phyloP scores from a whole-genome alignment of 64 coral and sea anemone genomes.

The Porites lutea region DNA sequence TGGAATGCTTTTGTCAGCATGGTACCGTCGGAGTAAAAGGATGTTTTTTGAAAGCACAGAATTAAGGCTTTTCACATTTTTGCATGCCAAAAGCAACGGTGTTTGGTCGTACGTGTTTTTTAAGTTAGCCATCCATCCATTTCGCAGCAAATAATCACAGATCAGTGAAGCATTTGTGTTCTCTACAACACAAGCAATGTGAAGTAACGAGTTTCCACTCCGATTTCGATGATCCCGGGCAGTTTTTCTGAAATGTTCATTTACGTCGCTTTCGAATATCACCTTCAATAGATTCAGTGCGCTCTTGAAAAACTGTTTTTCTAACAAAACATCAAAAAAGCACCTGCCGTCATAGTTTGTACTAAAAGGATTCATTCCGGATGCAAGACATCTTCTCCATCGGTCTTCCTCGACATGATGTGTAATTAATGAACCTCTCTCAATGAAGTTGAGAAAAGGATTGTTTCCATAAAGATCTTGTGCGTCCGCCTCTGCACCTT shows the following conservation, averaged over 20 bases:
- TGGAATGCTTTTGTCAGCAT: slow-evolving; percentile 21
- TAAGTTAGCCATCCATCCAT: slow-evolving; percentile 16
- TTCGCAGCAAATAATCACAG: slow-evolving; percentile 33
- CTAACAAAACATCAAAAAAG: slow-evolving; percentile 35
- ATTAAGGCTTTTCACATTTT: background rate
- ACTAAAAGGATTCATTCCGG: slow-evolving; percentile 27
- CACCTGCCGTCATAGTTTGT: background rate
- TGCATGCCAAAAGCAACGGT: background rate
- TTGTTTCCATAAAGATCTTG: slow-evolving; percentile 36
- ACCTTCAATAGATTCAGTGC: background rate
- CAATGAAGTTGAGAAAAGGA: slow-evolving; percentile 20
- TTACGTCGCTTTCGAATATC: background rate
- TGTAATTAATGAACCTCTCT: background rate
- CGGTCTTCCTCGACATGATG: slow-evolving; percentile 2
- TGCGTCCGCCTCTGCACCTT: slow-evolving; percentile 10
- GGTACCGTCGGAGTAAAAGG: slow-evolving; percentile 13
- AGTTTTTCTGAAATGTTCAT: background rate
- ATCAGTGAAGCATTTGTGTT: background rate
- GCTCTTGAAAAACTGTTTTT: slow-evolving; percentile 14
- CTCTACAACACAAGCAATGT: background rate
- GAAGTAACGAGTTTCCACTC: background rate
- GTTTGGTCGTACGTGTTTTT: slow-evolving; percentile 26
- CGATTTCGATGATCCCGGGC: background rate
- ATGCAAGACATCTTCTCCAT: background rate
- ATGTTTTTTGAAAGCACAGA: background rate